phyloP scores from a whole-genome alignment of 1,140 invertebrate species.

The Zaprionus gabonicus region DNA sequence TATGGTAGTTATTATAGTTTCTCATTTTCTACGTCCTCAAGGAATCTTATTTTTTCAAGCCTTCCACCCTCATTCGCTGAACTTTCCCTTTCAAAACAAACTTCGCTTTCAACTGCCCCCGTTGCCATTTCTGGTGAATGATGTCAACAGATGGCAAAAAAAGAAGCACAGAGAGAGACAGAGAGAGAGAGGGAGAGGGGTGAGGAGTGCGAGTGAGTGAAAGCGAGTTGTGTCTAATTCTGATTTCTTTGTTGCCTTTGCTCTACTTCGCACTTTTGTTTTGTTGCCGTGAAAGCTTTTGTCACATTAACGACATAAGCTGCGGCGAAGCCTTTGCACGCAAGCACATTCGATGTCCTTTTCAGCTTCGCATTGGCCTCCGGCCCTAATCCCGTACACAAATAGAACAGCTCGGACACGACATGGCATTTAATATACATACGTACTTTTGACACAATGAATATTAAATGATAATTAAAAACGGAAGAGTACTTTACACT shows the following conservation, averaged over 20 bases:
- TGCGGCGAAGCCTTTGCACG: constrained; percentile 29
- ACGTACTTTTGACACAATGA: constrained; percentile 16
- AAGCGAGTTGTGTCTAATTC: constrained; percentile 22
- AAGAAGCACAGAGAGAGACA: background rate
- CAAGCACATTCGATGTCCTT: constrained; percentile 31
- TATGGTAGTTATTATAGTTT: background rate
- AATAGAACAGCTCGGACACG: constrained; percentile 13
- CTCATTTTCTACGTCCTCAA: background rate
- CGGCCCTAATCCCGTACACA: constrained; percentile 37
- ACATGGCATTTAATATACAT: constrained; percentile 16
- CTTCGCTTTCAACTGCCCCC: background rate
- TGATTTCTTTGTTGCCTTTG: constrained; percentile 41
- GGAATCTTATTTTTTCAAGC: background rate
- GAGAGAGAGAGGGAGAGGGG: background rate
- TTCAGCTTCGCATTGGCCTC: constrained; percentile 32
- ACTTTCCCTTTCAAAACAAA: background rate
- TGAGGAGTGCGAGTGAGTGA: background rate
- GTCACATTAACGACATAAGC: constrained; percentile 66
- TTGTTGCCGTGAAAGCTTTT: constrained; percentile 49
- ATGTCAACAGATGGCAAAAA: constrained; percentile 15
- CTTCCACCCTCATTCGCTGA: background rate
- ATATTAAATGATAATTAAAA: constrained; percentile 65
- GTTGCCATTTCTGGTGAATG: constrained; percentile 17
- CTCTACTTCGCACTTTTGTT: constrained; percentile 57
- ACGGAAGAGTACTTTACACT: background rate